phyloP scores from a whole-genome alignment of 2,888 invertebrate species.

The Caenorhabditis wallacei region DNA sequence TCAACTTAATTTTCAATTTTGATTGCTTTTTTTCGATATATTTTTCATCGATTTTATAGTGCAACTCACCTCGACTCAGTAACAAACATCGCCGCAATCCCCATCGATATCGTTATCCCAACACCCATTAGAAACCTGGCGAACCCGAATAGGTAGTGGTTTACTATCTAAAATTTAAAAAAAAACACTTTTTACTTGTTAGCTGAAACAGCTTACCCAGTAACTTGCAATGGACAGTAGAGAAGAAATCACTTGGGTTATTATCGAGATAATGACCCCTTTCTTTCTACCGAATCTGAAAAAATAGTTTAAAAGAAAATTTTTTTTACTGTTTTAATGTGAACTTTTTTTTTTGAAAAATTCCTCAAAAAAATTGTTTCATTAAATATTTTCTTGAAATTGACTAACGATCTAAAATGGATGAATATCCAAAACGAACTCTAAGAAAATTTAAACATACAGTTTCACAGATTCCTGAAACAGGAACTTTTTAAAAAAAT shows the following conservation, averaged over 20 bases:
- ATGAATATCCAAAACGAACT: too few relatives aligned
- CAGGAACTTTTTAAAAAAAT: too few relatives aligned
- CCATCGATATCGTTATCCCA: constrained; percentile 47
- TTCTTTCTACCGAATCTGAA: constrained; percentile 52
- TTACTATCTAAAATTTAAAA: constrained; percentile 28
- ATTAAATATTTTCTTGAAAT: not conserved
- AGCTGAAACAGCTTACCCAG: constrained; percentile 13
- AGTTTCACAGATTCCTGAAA: too few relatives aligned
- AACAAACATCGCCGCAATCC: constrained; percentile 50
- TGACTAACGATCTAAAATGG: too few relatives aligned
- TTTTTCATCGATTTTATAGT: too few relatives aligned
- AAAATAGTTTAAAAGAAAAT: not conserved
- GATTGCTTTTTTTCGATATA: too few relatives aligned
- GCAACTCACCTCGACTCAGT: constrained; percentile 41
- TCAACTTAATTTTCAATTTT: too few relatives aligned
- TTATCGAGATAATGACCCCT: constrained; percentile 25
- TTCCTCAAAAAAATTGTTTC: not conserved
- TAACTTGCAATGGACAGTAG: constrained; percentile 38
- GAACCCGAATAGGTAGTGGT: constrained; percentile 26
- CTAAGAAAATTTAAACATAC: too few relatives aligned
- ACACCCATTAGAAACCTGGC: constrained; percentile 53
- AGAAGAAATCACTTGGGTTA: constrained; percentile 39
- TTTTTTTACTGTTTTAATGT: not conserved
- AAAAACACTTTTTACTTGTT: not conserved
- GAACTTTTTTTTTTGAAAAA: not conserved